phyloP scores from a whole-genome alignment of 2,113 vertebrate species.

The Actenoides lindsayi region DNA sequence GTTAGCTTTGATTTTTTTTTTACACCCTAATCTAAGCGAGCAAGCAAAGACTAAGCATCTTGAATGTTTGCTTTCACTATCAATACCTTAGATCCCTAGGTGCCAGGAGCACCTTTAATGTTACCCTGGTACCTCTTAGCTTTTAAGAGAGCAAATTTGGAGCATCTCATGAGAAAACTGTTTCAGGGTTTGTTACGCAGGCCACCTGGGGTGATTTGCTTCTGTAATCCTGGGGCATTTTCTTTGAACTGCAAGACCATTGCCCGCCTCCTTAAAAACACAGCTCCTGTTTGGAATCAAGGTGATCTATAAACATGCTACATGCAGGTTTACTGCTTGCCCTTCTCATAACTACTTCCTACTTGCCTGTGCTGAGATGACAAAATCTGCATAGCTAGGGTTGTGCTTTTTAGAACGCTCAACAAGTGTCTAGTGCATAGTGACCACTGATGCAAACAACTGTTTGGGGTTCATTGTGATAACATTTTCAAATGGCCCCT shows the following conservation, averaged over 20 bases:
- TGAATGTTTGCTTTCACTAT: neutral
- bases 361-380: neutral
- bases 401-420: neutral
- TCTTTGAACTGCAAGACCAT: neutral
- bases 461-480: neutral
- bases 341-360: neutral
- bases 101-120: neutral
- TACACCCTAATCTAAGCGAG: neutral
- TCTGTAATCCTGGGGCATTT: neutral
- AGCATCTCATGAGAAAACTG: neutral
- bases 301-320: neutral
- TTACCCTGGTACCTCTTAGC: neutral
- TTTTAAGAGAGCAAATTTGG: neutral
- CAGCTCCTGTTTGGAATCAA: neutral
- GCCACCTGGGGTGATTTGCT: neutral
- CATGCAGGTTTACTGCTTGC: neutral
- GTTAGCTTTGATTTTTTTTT: neutral
- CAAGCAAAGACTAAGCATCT: neutral
- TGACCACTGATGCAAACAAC: neutral
- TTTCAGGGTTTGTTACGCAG: neutral
- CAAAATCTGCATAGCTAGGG: neutral
- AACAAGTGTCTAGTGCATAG: neutral
- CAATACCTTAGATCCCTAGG: neutral
- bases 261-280: neutral
- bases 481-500: neutral